Base-by-base conservation (phyloP, 2,888 invertebrate genomes). In the Eupithecia vulgata region DNA sequence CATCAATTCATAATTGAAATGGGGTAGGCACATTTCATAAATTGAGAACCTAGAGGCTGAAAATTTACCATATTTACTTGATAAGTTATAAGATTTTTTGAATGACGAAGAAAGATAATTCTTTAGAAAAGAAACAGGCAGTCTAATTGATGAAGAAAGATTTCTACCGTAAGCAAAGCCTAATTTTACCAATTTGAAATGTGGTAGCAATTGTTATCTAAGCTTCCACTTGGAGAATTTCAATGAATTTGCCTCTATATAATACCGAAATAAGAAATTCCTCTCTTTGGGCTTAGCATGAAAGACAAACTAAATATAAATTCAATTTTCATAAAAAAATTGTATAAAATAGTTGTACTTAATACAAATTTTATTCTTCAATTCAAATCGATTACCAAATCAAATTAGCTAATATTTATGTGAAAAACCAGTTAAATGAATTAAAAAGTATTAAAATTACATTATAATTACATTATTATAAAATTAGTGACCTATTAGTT, bases 1-100 rank as follows among this genome's bases (percentile, higher is more conserved):
- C 59, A 65, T 65, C 70, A 62, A 67, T 73, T 68, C 21, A 65
- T 37, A 30, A 35, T 37, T n/a, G 1, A 21, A 65, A n/a, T 40
- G 10, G 64, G 64, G 12, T n/a, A 35, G 62, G n/a, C n/a, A 25
- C 64, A 21, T 15, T 61, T 61, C 8, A 34, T 15, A 61, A 15
- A 34, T 61, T 17, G 8, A 61, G 34, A 7, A 34, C 34, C 34
- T 30, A 61, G 7, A 61, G 7, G 61, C 7, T 61, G 61, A 34
- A 34, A 34, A 25, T 15, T 5, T 12, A 12, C 25, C 12, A 42
- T 13, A 42, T 12, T 5, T 25, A 25, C 12, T 42, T 57, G n/a
- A 12, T 25, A 57, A 21, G 12, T 21, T 10, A 0, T 25, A 21
- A 8, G 57, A 12, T n/a, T 57, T 57, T 52, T 8, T 57, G 0